A percentile compares a stretch with the other conserved stretches of the same genome.
Evolutionary conservation across 2,888 invertebrate species (phyloP).

Genomic region (Ischnus inquisitorius): DNA sequence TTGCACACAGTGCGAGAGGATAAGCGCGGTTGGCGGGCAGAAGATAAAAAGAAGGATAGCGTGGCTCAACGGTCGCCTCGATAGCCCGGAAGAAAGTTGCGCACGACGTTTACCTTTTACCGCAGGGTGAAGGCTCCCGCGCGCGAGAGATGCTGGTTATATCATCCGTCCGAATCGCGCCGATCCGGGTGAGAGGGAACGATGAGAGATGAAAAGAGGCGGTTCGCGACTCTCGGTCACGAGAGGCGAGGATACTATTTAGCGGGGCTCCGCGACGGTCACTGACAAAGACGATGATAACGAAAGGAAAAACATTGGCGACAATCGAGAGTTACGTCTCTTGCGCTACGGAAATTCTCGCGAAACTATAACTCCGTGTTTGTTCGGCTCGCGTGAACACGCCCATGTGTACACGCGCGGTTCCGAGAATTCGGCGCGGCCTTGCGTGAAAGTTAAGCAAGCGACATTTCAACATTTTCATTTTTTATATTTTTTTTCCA

Average conservation of each 20-base stretch:
- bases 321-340: constrained; percentile 20
- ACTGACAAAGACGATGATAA: constrained; percentile 44
- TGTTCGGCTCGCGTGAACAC: neutral
- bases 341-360: neutral
- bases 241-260: constrained; percentile 45
- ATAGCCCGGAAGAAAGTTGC: constrained; percentile 60
- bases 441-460: neutral
- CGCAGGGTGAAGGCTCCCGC: constrained; percentile 46
- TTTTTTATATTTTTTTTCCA: neutral
- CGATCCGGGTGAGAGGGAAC: constrained; percentile 46
- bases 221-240: constrained; percentile 21
- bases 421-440: neutral
- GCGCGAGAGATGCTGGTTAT: constrained; percentile 42
- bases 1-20: constrained; percentile 15
- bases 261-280: constrained; percentile 41
- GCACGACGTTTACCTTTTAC: constrained; percentile 59
- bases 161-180: constrained; percentile 40
- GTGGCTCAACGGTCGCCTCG: constrained; percentile 36
- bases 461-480: neutral
- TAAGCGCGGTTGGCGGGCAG: neutral
- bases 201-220: constrained; percentile 36
- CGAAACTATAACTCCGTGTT: neutral
- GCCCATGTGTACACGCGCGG: neutral
- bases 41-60: neutral
- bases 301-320: constrained; percentile 6